phyloP scores from a whole-genome alignment of 2,797 vertebrate species.

The Enteromius radiatus region DNA sequence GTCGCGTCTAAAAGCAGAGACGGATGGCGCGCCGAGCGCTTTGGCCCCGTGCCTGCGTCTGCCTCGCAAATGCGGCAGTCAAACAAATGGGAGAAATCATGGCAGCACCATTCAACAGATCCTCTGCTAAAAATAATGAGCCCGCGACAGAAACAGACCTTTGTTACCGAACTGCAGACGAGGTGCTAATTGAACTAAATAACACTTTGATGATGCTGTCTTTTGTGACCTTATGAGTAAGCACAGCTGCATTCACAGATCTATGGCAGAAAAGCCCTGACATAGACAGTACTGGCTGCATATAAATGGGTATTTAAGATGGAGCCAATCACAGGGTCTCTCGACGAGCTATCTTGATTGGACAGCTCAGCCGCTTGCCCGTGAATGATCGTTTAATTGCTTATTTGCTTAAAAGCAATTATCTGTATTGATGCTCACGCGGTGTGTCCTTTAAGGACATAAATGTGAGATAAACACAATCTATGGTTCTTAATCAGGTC shows the following conservation, averaged over 20 bases:
- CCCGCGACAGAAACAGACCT: constrained; percentile 27
- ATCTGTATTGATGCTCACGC: constrained; percentile 63
- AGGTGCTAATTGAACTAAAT: constrained; percentile 62
- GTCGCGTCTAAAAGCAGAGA: constrained; percentile 16
- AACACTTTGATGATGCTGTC: constrained; percentile 57
- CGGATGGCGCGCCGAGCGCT: constrained; percentile 23
- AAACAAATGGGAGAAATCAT: constrained; percentile 52
- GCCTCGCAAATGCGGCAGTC: constrained; percentile 52
- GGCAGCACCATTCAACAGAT: constrained; percentile 54
- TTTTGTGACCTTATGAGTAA: constrained; percentile 55
- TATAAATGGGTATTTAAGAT: constrained; percentile 61
- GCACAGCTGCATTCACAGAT: constrained; percentile 50
- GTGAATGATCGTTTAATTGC: constrained; percentile 58
- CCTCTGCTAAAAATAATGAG: constrained; percentile 55
- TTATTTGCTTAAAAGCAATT: constrained; percentile 66
- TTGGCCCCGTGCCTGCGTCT: constrained; percentile 39
- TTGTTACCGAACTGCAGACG: constrained; percentile 34
- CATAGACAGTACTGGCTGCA: constrained; percentile 54
- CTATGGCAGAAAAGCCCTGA: constrained; percentile 52
- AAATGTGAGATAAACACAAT: constrained; percentile 61
- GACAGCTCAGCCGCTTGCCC: constrained; percentile 50
- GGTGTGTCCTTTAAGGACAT: constrained; percentile 57
- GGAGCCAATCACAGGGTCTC: constrained; percentile 48
- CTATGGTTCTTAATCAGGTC: constrained; percentile 57
- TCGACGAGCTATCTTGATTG: constrained; percentile 43